A percentile compares a stretch with the other conserved stretches of the same genome.
phyloP scores from a whole-genome alignment of 2,113 vertebrate species.

The Xiphias gladius region DNA sequence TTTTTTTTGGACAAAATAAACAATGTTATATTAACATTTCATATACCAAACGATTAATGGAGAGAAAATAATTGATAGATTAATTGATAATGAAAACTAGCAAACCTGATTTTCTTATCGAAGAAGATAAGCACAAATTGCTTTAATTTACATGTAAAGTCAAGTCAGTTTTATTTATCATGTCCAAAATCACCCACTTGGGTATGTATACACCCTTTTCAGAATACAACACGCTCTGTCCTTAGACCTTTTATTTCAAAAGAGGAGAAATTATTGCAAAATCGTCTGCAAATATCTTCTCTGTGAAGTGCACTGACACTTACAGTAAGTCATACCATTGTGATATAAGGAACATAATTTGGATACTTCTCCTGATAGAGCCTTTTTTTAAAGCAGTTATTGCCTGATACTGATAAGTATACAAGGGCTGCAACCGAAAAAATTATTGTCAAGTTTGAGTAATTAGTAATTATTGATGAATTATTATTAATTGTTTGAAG shows the following conservation, averaged over 20 bases:
- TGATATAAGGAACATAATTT: conserved; percentile 31
- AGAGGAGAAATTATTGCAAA: background rate
- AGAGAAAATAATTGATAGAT: background rate
- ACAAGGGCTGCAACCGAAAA: background rate
- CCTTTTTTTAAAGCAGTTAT: conserved; percentile 19
- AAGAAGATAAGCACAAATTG: background rate
- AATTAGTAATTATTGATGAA: too few species aligned
- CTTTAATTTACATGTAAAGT: background rate
- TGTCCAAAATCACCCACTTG: background rate
- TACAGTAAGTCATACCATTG: background rate
- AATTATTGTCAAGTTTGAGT: background rate
- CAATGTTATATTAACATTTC: background rate
- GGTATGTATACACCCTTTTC: background rate
- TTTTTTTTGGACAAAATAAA: background rate
- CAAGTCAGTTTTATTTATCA: background rate
- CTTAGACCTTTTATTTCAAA: background rate
- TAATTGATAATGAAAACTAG: background rate
- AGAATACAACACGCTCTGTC: background rate
- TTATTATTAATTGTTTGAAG: background rate
- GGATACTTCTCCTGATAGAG: conserved; percentile 17
- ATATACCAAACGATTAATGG: background rate
- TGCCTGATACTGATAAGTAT: background rate
- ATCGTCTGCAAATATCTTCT: background rate
- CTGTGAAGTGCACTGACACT: background rate
- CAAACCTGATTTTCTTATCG: background rate